Base-by-base conservation (phyloP, 2,113 vertebrate genomes). In the Salvator merianae region DNA sequence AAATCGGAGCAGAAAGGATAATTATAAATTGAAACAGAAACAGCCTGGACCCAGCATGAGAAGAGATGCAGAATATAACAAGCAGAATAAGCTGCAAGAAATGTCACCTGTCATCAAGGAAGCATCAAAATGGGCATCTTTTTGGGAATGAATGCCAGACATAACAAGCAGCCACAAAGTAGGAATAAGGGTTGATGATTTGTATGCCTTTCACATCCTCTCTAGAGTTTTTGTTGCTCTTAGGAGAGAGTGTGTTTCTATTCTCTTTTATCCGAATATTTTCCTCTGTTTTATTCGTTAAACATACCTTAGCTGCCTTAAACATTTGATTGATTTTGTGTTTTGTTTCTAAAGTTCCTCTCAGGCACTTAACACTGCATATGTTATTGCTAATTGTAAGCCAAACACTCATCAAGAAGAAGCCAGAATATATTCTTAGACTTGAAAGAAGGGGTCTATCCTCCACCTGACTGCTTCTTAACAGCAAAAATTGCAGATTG, bases 351-450 rank as follows among this genome's bases (percentile, higher is more conserved):
- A 76, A 63, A 89, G 13, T 68, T 86, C 88, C 66, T 32, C n/a
- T 80, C 89, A 89, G 91, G 93, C 89, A 91, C 91, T 93, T 92
- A 86, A 73, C 53, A 92, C 91, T 86, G 2, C 62, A 63, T 82
- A 1, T 9, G 73, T 83, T 87, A 62, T 43, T 87, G 10, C 72
- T 89, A 81, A 84, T 62, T 18, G 87, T 81, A 88, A n/a, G 43
- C 66, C 28, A 77, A 18, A 47, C 76, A 20, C 9, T 66, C 77
- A 90, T 83, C 84, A 53, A 81, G 85, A 77, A 32, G 73, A 75
- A 4, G 2, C 26, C 82, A 14, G n/a, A 12, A 88, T 86, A 82
- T 76, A 81, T 86, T 83, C 30, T 5, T 12, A 5, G 7, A 79
- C 7, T 77, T 7, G 3, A 7, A 88, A 84, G 38, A 2, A 12